phyloP scores from a whole-genome alignment of 1,140 invertebrate species.

The Cardiocondyla obscurior region DNA sequence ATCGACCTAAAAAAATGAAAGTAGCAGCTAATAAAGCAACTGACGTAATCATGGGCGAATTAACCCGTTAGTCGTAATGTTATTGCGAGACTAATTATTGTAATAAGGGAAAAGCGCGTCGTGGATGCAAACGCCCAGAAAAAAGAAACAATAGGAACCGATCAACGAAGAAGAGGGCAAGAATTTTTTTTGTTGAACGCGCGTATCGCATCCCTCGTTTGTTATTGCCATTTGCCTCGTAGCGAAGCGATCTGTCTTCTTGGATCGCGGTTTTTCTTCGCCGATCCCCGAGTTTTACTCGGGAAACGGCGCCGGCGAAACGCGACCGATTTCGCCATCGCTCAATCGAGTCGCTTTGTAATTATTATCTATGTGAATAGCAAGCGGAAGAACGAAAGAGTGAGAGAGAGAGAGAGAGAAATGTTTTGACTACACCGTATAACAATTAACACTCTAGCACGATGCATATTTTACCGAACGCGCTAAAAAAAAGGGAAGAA shows the following conservation, averaged over 20 bases:
- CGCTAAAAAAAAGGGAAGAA: constrained; percentile 35
- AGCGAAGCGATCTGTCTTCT: constrained; percentile 9
- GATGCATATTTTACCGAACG: constrained; percentile 36
- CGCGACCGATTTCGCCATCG: background rate
- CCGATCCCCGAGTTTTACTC: background rate
- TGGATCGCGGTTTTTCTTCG: background rate
- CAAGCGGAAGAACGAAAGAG: background rate
- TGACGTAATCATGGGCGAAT: constrained; percentile 64
- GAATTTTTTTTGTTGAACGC: background rate
- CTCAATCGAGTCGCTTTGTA: constrained; percentile 32
- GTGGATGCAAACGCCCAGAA: background rate
- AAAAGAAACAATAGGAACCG: no score
- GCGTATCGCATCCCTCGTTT: constrained; percentile 26
- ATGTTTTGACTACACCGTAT: constrained; percentile 27
- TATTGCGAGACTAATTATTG: constrained; percentile 53
- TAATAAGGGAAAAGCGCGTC: background rate
- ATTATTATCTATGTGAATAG: constrained; percentile 37
- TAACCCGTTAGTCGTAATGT: constrained; percentile 61
- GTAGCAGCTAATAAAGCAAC: constrained; percentile 53
- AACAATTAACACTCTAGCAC: constrained; percentile 44
- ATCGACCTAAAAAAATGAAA: constrained; percentile 61
- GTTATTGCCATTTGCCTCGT: constrained; percentile 50
- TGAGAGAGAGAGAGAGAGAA: background rate
- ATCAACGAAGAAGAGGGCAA: background rate
- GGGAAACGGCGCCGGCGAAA: background rate